phyloP scores from a whole-genome alignment of 2,113 vertebrate genomes.

The Emydura subglobosa region DNA sequence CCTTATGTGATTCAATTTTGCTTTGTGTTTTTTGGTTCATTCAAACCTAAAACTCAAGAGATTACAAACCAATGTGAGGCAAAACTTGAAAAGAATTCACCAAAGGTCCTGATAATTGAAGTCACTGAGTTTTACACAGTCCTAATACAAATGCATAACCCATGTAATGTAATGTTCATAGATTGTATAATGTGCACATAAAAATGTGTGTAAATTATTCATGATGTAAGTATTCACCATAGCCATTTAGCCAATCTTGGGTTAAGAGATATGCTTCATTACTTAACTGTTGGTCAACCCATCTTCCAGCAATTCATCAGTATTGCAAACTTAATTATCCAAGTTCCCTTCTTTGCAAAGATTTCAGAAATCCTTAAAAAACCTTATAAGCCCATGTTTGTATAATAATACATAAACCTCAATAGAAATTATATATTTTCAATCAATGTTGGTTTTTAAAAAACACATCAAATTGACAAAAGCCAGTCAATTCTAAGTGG shows the following conservation, averaged over 20 bases:
- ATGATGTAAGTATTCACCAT: background rate
- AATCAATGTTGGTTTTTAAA: background rate
- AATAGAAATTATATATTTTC: background rate
- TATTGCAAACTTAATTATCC: background rate
- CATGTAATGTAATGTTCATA: background rate
- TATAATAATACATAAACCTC: background rate
- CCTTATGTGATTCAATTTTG: no score
- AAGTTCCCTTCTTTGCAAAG: background rate
- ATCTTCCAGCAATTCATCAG: background rate
- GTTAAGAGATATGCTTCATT: background rate
- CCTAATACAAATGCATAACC: background rate
- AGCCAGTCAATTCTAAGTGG: background rate
- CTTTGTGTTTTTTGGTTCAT: no score
- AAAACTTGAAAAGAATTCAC: background rate
- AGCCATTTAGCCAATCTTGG: background rate
- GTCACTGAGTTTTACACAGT: background rate
- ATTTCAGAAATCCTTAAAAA: background rate
- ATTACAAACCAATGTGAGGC: background rate
- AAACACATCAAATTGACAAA: background rate
- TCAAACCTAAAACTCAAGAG: background rate
- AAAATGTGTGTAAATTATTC: background rate
- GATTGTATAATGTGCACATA: background rate
- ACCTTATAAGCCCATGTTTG: background rate
- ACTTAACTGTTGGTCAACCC: background rate
- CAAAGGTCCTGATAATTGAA: background rate